Base-by-base conservation (phyloP, 2,888 invertebrate species). In the Hartigia nigra region DNA sequence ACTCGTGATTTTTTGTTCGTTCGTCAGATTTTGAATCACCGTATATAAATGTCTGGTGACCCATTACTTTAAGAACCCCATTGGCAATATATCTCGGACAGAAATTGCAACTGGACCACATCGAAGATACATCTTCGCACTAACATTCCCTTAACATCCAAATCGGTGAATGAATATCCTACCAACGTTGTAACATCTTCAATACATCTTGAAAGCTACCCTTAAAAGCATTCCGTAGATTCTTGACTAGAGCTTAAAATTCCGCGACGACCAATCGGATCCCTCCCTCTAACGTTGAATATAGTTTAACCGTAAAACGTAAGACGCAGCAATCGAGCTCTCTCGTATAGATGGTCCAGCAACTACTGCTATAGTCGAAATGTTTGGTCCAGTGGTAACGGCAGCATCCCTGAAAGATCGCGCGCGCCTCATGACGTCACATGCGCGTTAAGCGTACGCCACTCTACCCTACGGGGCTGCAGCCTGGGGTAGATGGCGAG, bases 371-470 rank as follows among this genome's bases (percentile, higher is more conserved):
- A 55, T 23, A 55, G 55, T 9, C 1, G 55, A 23, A 14, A 55
- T 55, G 14, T 55, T 55, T 2, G 55, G 55, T 55, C 55, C 77
- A 74, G 74, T 70, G 74, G 76, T 74, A 75, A 70, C 77, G 77
- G 78, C 75, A 81, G 82, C 78, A 79, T 79, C 77, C 79, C 79
- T 32, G 69, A 74, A 79, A 82, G 80, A 81, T 83, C 81, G 84
- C 83, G 83, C 83, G 78, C 79, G 81, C 79, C 84, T 84, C 82
- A 84, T 86, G 84, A 87, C 87, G 86, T 87, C 87, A 86, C 87
- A 87, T 88, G 88, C 89, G 88, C 89, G 85, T 87, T 85, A 87
- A 86, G 81, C 83, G 83, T 86, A 83, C 85, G 84, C 86, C 82
- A 83, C 55, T 55, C 83, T 79, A 78, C 81, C 80, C 77, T 74